Evolutionary conservation across 2,888 invertebrate genomes (phyloP), one percentile per base, ranked within the genome.

Genomic region (Adelphocoris suturalis): DNA sequence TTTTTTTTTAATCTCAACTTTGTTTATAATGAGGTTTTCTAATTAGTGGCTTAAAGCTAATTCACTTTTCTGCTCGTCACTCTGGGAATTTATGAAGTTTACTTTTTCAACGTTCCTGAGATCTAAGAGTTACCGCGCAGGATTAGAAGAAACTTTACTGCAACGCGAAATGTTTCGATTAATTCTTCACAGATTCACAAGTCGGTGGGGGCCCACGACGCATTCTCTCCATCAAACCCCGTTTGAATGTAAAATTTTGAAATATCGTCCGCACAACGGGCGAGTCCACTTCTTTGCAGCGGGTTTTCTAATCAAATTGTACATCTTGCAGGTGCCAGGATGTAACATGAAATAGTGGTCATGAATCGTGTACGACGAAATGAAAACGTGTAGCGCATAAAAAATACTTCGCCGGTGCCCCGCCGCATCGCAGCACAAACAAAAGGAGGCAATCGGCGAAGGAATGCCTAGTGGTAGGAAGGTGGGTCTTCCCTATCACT

Each of bases 281-380:
- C 23, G 68, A 23, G 68, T 12, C 19, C 23, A 23, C 23, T 68
- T 68, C n/a, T 68, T 68, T 19, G 23, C 68, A 61, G 23, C 68
- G 68, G 27, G 68, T 23, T 68, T 68, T 68, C n/a, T 85, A 85
- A 85, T 85, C 85, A 57, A 85, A 57, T 57, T 85, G 85, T 37
- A 61, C 85, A 85, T 85, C 85, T 85, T 85, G 85, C 85, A 85
- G 85, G 86, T 86, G 86, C 86, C 75, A 86, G 86, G 86, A 86
- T 76, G 86, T 86, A 86, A 86, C 86, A 86, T 86, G 86, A 86
- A 86, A 75, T 86, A 86, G 76, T 86, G 86, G 75, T 86, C 86
- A 68, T 86, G 86, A 86, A 86, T 86, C 86, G 86, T 76, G 86
- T 86, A 86, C 86, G 86, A 86, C 86, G 86, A 86, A 86, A 86